phyloP scores from a whole-genome alignment of 2,113 vertebrate species.

The Smithornis capensis region DNA sequence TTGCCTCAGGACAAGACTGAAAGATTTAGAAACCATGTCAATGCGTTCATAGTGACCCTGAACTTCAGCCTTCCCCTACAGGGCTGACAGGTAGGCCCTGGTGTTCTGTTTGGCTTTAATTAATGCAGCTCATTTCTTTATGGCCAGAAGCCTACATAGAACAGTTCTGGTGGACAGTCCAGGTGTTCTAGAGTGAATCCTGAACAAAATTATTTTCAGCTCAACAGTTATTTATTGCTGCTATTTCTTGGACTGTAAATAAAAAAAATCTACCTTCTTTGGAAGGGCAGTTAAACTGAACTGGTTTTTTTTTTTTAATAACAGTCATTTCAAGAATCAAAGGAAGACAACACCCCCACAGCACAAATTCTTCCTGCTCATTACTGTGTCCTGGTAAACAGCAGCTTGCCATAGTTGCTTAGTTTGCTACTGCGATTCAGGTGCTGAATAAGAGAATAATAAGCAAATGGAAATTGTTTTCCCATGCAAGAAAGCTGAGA shows the following conservation, averaged over 20 bases:
- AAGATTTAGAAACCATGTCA: neutral
- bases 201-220: neutral
- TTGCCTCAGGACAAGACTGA: neutral
- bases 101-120: neutral
- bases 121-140: neutral
- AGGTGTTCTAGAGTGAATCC: neutral
- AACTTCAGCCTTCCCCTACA: neutral
- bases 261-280: neutral
- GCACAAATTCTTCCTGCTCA: neutral
- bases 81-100: neutral
- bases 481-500: neutral
- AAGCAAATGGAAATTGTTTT: neutral
- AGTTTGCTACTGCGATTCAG: neutral
- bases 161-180: neutral
- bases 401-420: neutral
- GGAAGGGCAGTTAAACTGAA: neutral
- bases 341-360: neutral
- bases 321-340: constrained; percentile 18
- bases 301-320: neutral
- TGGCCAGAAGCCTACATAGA: neutral
- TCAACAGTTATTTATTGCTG: neutral
- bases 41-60: neutral
- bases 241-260: neutral
- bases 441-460: neutral
- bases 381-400: neutral